Conservation (phyloP, 2,888 invertebrate genomes). For the Dione vanillae region DNA sequence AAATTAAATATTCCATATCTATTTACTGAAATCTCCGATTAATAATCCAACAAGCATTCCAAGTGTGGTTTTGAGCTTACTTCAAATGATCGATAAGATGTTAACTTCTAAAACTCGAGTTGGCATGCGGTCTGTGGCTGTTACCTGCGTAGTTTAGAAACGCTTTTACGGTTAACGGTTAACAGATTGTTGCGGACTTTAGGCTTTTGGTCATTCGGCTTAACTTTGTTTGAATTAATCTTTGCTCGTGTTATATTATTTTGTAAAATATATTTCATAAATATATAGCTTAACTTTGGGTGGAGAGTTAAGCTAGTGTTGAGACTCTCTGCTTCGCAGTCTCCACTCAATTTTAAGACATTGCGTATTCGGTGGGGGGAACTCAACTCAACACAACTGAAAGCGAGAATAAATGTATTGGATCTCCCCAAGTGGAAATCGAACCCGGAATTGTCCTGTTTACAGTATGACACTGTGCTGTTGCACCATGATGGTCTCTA, state of each 20-base stretch:
- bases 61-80: slow-evolving; percentile 18
- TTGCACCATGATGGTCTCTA: too few relatives aligned
- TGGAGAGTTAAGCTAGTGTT: background rate
- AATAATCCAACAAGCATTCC: background rate
- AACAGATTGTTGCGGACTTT: slow-evolving; percentile 32
- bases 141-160: slow-evolving; percentile 40
- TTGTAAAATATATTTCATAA: background rate
- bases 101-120: slow-evolving; percentile 33
- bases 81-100: slow-evolving; percentile 33
- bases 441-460: background rate
- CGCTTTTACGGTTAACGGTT: slow-evolving; percentile 34
- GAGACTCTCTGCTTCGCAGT: background rate
- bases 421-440: background rate
- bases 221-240: slow-evolving; percentile 6
- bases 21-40: too few relatives aligned
- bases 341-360: background rate
- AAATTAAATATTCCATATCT: too few relatives aligned
- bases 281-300: background rate
- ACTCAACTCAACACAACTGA: too few relatives aligned
- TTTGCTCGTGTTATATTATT: background rate
- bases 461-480: too few relatives aligned
- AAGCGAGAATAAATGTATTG: background rate
- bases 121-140: slow-evolving; percentile 37
- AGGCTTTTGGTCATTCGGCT: slow-evolving; percentile 18
- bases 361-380: background rate